Percentiles rank a stretch among this genome's conserved stretches.
Conservation (phyloP, 2,113 vertebrate species). For the Passer montanus region DNA sequence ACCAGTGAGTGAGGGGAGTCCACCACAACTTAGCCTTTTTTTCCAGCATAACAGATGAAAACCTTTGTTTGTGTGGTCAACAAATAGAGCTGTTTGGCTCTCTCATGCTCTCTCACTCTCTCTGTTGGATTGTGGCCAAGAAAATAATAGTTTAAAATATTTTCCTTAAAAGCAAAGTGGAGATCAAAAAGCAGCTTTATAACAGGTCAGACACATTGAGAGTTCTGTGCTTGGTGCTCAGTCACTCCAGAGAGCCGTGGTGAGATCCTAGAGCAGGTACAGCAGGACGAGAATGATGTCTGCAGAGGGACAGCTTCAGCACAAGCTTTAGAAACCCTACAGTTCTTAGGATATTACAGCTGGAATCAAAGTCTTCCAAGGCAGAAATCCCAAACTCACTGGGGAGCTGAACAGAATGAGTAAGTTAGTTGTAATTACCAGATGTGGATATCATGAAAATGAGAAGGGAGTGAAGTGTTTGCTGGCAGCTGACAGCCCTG, state of each 20-base stretch:
- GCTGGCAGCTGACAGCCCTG: not conserved
- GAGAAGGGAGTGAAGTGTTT: not conserved
- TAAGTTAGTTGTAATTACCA: not conserved
- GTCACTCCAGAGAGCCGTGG: not conserved
- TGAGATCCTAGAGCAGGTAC: not conserved
- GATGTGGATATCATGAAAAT: not conserved
- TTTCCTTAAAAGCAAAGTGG: not conserved
- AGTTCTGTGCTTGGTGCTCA: not conserved
- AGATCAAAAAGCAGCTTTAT: not conserved
- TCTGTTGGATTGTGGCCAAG: constrained; percentile 2
- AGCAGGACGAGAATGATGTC: not conserved
- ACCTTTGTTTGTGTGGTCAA: not conserved
- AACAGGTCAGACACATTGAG: not conserved
- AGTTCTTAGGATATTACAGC: not conserved
- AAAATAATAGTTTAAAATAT: not conserved
- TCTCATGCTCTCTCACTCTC: not conserved
- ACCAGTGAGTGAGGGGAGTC: not conserved
- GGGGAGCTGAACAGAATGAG: not conserved
- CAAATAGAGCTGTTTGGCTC: not conserved
- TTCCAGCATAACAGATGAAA: not conserved
- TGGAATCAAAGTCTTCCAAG: not conserved
- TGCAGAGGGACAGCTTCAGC: not conserved
- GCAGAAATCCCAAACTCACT: not conserved
- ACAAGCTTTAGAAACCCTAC: not conserved
- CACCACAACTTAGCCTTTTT: not conserved